Evolutionary conservation across 2,797 vertebrate species (phyloP).

Genomic region (Varecia variegata): DNA sequence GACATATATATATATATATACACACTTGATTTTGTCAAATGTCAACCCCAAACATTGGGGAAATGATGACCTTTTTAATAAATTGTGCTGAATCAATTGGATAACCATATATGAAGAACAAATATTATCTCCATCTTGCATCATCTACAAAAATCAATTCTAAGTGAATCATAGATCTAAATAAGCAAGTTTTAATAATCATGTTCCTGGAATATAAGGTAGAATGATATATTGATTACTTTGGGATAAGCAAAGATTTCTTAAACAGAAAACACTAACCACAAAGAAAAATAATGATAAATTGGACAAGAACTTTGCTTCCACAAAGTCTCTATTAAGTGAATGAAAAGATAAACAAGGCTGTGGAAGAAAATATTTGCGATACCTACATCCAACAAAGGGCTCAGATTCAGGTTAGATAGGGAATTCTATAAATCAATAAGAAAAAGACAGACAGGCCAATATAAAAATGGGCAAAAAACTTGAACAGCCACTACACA

Average conservation of each 20-base stretch:
- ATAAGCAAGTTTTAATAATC: not conserved
- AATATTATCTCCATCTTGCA: not conserved
- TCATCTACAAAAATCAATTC: not conserved
- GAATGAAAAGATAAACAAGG: not conserved
- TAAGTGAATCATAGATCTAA: not conserved
- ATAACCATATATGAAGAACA: not conserved
- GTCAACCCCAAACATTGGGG: not conserved
- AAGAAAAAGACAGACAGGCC: not conserved
- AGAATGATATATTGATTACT: not conserved
- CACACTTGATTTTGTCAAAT: not conserved
- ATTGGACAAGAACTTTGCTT: not conserved
- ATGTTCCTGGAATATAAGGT: not conserved
- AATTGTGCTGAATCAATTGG: not conserved
- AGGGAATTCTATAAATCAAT: not conserved
- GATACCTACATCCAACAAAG: not conserved
- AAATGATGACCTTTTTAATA: not conserved
- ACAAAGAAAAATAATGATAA: not conserved
- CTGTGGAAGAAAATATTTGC: not conserved
- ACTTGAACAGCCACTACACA: not conserved
- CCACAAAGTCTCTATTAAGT: not conserved
- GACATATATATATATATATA: not conserved
- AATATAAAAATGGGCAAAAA: not conserved
- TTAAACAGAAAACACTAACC: not conserved
- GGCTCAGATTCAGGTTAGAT: not conserved
- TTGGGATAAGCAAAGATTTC: not conserved